Conservation (phyloP, 1,140 invertebrate species). For the Piezodorus guildinii region DNA sequence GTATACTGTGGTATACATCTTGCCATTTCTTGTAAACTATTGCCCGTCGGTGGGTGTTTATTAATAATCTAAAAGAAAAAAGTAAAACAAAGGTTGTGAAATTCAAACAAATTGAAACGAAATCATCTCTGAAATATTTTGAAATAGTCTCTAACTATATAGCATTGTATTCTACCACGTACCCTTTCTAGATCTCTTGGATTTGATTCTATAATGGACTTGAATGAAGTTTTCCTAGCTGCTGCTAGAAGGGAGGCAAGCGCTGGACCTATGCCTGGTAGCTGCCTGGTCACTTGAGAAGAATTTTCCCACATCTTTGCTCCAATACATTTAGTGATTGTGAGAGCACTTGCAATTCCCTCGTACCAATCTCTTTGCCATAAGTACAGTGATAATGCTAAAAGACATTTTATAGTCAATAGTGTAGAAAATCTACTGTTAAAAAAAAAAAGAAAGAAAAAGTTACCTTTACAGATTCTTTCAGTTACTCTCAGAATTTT, state of each 20-base stretch:
- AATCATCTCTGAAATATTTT: no score
- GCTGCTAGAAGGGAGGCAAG: slow-evolving; percentile 50
- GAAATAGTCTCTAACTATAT: no score
- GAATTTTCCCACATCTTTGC: slow-evolving; percentile 65
- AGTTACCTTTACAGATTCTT: slow-evolving; percentile 53
- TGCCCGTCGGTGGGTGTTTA: slow-evolving; percentile 31
- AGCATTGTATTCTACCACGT: no score
- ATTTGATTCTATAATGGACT: slow-evolving; percentile 49
- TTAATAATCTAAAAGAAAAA: slow-evolving; percentile 30
- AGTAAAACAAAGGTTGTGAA: no score
- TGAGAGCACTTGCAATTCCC: slow-evolving; percentile 44
- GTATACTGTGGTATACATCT: slow-evolving; percentile 29
- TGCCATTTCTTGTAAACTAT: slow-evolving; percentile 29
- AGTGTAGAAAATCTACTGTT: not conserved
- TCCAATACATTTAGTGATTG: slow-evolving; percentile 52
- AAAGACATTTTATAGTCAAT: slow-evolving; percentile 6
- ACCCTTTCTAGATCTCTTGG: slow-evolving; percentile 64
- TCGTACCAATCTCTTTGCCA: slow-evolving; percentile 34
- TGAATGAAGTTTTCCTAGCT: slow-evolving; percentile 53
- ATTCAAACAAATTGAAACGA: no score
- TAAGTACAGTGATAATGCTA: slow-evolving; percentile 25
- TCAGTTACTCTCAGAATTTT: slow-evolving; percentile 55
- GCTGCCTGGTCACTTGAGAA: slow-evolving; percentile 51
- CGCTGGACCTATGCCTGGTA: slow-evolving; percentile 54
- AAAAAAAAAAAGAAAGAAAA: not conserved